Evolutionary conservation across 1,140 invertebrate species (phyloP), one percentile per base, ranked within the genome.

Genomic region (Drosophila lacteicornis): DNA sequence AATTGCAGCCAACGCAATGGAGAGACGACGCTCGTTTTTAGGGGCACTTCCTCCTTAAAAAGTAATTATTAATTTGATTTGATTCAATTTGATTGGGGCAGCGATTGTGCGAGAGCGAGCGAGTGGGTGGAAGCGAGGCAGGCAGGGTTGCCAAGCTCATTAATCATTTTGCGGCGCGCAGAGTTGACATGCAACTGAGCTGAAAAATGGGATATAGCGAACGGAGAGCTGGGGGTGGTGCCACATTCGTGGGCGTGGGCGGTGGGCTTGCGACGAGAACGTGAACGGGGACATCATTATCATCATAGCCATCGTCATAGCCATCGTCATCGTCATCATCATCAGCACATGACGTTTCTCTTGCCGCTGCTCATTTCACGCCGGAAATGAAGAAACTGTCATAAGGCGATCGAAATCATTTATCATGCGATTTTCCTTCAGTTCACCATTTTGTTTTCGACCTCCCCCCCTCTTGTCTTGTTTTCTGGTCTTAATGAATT

Each of bases 331-430:
- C 15, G 13, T 43, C 27, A n/a, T 50, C 59, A 9, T 49, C 58
- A 8, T 51, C 50, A 51, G 55, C 45, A 61, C 58, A 40, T 71
- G 69, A 73, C 67, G 67, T 51, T 73, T 68, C 50, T 40, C 51
- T 50, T 57, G 67, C 61, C 61, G 42, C 75, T 90, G 85, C 85
- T 88, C 85, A 90, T 90, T 85, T 88, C 79, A 82, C 68, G 84
- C 90, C 90, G 91, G 91, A 92, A 92, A 92, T 92, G 91, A 92
- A 91, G 87, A 92, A 92, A 92, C 84, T 92, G 91, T 92, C 91
- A 92, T 91, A 91, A 92, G 78, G 71, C 85, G 91, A 91, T 91
- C 87, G 87, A 56, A 90, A 90, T 91, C 91, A 92, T 92, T 92
- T 91, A 92, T 92, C 91, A 92, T 92, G 88, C 84, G 74, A 82